Percentiles rank a stretch among this genome's conserved stretches.
Conservation (phyloP, 2,888 invertebrate genomes). For the Drosophila quinaria region DNA sequence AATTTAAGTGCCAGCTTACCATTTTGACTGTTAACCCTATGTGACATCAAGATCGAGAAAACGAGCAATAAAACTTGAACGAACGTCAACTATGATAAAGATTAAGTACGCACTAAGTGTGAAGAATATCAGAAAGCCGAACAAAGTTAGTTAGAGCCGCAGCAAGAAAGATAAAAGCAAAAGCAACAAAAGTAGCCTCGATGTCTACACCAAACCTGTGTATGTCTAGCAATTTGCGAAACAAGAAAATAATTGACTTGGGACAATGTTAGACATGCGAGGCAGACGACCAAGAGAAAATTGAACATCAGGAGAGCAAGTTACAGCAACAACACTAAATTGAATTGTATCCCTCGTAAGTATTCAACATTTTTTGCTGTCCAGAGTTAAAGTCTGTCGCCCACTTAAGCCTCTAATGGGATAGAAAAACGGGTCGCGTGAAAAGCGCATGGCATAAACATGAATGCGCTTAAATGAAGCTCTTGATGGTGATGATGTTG, state of each 20-base stretch:
- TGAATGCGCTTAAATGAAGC: slow-evolving; percentile 67
- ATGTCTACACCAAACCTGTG: slow-evolving; percentile 60
- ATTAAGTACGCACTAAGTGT: slow-evolving; percentile 19
- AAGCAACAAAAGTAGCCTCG: slow-evolving; percentile 18
- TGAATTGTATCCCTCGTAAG: slow-evolving; percentile 59
- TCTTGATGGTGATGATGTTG: slow-evolving; percentile 42
- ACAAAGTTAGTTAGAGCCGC: slow-evolving; percentile 38
- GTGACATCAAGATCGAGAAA: slow-evolving; percentile 10
- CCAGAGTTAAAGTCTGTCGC: slow-evolving; percentile 21
- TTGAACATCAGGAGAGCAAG: slow-evolving; percentile 20
- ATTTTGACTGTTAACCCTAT: slow-evolving; percentile 29
- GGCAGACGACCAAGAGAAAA: slow-evolving; percentile 10
- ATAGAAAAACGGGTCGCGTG: slow-evolving; percentile 61
- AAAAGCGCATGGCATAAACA: slow-evolving; percentile 71
- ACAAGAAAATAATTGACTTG: slow-evolving; percentile 79
- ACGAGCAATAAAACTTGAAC: slow-evolving; percentile 31
- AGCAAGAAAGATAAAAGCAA: slow-evolving; percentile 15
- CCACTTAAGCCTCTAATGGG: slow-evolving; percentile 63
- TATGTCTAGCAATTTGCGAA: slow-evolving; percentile 76
- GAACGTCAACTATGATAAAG: slow-evolving; percentile 22
- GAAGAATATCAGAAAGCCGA: slow-evolving; percentile 23
- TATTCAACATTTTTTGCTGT: slow-evolving; percentile 67
- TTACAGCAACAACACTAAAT: slow-evolving; percentile 58
- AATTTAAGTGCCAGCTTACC: slow-evolving; percentile 23
- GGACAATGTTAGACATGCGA: slow-evolving; percentile 56